A percentile compares a stretch with the other conserved stretches of the same genome.
Conservation (phyloP, 2,113 vertebrate species). For the Tricholaema leucomelas region DNA sequence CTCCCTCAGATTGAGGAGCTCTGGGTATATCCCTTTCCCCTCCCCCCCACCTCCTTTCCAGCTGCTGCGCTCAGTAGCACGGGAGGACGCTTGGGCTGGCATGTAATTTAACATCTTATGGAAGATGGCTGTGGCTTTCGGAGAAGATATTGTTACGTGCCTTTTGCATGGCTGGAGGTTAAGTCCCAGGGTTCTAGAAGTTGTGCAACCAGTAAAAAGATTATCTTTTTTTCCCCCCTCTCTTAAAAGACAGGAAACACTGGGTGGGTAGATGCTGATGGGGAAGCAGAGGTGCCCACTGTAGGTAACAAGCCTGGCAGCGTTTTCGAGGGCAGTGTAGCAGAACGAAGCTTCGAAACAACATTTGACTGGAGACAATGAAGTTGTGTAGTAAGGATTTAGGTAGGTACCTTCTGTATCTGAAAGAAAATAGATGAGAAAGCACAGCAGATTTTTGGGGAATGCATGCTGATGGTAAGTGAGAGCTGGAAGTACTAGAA, state of each 20-base stretch:
- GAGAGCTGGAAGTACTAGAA: not conserved
- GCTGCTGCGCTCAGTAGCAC: not conserved
- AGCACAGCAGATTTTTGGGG: not conserved
- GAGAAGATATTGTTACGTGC: not conserved
- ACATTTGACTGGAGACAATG: not conserved
- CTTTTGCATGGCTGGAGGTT: not conserved
- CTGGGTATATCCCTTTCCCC: not conserved
- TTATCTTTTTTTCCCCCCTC: not conserved
- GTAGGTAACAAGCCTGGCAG: rapidly evolving
- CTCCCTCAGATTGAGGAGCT: conserved; percentile 1
- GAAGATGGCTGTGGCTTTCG: not conserved
- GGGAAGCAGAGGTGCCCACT: not conserved
- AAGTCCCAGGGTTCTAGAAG: not conserved
- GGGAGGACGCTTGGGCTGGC: not conserved
- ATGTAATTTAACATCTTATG: not conserved
- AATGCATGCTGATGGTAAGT: not conserved
- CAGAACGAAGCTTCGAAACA: not conserved
- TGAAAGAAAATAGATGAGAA: not conserved
- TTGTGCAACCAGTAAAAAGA: not conserved
- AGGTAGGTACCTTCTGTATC: not conserved
- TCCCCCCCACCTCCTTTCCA: not conserved
- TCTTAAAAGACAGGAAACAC: not conserved
- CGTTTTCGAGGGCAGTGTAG: not conserved
- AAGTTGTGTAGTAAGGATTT: not conserved
- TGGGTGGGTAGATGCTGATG: not conserved